These are phyloP conservation scores for Pilophorus perplexus DNA, from an alignment of 2,888 invertebrate genomes.

Conservation along the genomic window DNA sequence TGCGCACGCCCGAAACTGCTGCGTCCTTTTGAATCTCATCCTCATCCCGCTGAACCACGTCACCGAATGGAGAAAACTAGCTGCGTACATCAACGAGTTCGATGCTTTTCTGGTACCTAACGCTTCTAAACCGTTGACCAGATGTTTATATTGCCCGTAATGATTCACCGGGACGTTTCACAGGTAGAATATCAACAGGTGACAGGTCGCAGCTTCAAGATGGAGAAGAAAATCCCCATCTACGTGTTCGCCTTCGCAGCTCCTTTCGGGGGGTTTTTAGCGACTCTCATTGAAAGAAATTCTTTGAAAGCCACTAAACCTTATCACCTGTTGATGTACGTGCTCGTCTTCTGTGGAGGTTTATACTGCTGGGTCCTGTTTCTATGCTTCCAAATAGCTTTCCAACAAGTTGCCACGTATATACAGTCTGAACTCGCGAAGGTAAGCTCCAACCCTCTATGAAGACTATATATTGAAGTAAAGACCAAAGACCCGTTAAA, in stretches of 20 bases:
- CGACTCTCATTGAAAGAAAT: background rate
- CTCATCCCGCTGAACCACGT: constrained; percentile 10
- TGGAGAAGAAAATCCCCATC: background rate
- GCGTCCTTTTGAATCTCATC: background rate
- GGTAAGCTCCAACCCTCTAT: background rate
- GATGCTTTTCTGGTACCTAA: constrained; percentile 23
- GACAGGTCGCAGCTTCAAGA: background rate
- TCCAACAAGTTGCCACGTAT: constrained; percentile 4
- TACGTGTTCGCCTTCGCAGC: background rate
- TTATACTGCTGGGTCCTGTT: background rate
- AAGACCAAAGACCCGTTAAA: too few relatives aligned
- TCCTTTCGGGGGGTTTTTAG: background rate
- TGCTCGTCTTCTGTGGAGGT: constrained; percentile 1
- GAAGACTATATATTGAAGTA: background rate
- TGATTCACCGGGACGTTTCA: too few relatives aligned
- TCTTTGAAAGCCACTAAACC: background rate
- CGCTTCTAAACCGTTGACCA: too few relatives aligned
- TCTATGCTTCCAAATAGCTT: background rate
- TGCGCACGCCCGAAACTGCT: constrained; percentile 3
- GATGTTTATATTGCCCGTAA: too few relatives aligned
- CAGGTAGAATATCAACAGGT: background rate
- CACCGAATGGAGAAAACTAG: constrained; percentile 7
- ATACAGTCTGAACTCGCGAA: background rate
- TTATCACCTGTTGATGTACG: background rate
- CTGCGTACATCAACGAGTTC: constrained; percentile 15